A percentile compares a stretch with the other conserved stretches of the same genome.
These are phyloP conservation scores for Athripsodes cinereus DNA, from an alignment of 2,888 invertebrate genomes.

Conservation along the genomic window DNA sequence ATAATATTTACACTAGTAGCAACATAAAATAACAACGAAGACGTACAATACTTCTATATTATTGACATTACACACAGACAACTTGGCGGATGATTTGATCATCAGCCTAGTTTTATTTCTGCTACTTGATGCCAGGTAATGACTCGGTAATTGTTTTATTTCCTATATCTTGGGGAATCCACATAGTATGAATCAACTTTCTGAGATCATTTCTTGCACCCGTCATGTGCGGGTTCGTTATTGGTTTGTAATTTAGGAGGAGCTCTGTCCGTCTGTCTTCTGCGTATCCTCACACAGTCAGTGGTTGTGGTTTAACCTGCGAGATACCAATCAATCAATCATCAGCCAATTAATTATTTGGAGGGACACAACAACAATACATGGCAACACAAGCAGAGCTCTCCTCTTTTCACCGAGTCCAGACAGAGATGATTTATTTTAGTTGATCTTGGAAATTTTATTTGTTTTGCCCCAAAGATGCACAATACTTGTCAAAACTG, in stretches of 20 bases:
- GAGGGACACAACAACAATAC: neutral
- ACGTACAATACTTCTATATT: no score
- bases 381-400: neutral
- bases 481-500: slow-evolving; percentile 10
- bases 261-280: neutral
- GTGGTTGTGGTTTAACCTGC: slow-evolving; percentile 27
- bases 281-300: slow-evolving; percentile 11
- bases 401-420: neutral
- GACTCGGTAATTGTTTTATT: no score
- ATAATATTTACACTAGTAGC: no score
- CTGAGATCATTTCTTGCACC: neutral
- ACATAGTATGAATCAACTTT: no score
- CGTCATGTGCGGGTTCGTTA: neutral
- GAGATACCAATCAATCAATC: slow-evolving; percentile 1
- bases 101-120: no score
- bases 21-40: no score
- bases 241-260: neutral
- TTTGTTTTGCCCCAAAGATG: slow-evolving; percentile 15
- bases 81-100: no score
- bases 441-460: neutral
- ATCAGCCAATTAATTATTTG: neutral
- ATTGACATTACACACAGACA: no score
- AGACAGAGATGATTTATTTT: neutral
- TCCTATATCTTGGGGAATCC: no score
- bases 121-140: no score